Percentiles rank a stretch among this genome's conserved stretches.
phyloP scores from a whole-genome alignment of 2,888 invertebrate genomes.

The Pollenia griseotomentosa region DNA sequence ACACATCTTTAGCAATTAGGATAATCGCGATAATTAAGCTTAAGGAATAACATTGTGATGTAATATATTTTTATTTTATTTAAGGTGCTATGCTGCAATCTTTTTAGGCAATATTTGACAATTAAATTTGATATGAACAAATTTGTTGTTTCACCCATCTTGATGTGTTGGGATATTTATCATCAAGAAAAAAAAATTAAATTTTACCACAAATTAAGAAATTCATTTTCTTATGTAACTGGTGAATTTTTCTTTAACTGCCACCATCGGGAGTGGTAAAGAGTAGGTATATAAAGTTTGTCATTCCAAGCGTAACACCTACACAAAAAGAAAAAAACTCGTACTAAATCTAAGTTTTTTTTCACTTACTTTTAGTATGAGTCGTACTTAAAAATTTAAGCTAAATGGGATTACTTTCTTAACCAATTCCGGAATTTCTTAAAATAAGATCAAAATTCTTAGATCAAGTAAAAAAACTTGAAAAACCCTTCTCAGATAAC shows the following conservation, averaged over 20 bases:
- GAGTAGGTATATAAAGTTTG: no score
- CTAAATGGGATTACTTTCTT: no score
- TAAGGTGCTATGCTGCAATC: not conserved
- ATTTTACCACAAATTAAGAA: not conserved
- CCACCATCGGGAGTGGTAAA: no score
- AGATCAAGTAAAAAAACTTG: no score
- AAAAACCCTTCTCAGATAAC: no score
- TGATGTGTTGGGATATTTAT: not conserved
- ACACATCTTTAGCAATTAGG: conserved; percentile 49
- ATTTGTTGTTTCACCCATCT: not conserved
- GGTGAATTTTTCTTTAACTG: not conserved
- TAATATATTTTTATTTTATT: conserved; percentile 23
- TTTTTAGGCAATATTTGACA: conserved; percentile 47
- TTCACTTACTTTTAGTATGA: no score
- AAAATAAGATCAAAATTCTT: no score
- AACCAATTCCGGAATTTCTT: no score
- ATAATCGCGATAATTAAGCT: conserved; percentile 50
- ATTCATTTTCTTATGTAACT: not conserved
- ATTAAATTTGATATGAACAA: conserved; percentile 43
- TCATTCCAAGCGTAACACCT: no score
- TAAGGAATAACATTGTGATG: conserved; percentile 42
- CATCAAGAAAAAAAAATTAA: not conserved
- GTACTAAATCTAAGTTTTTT: no score
- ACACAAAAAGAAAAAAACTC: no score
- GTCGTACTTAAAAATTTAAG: no score